Conservation (phyloP, 2,797 vertebrate species). For the Anguilla pacifica region DNA sequence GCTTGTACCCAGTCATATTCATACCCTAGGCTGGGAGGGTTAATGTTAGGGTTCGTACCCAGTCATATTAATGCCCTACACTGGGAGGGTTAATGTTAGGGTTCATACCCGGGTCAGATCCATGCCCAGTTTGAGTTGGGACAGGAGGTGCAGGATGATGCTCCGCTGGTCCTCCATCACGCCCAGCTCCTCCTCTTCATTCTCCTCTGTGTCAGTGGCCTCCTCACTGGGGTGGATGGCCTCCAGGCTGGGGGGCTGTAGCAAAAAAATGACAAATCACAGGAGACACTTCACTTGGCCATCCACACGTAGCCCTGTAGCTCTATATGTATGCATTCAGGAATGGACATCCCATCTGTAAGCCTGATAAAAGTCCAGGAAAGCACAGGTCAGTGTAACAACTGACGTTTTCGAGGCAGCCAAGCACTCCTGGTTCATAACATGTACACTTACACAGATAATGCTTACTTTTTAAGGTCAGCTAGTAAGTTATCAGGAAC, state of each 20-base stretch:
- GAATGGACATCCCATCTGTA: not conserved
- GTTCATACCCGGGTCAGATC: conserved; percentile 88
- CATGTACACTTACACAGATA: not conserved
- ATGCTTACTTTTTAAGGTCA: not conserved
- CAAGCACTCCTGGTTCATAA: not conserved
- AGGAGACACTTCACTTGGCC: conserved; percentile 1
- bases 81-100: not conserved
- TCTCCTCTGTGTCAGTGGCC: conserved; percentile 87
- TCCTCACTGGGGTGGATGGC: conserved; percentile 78
- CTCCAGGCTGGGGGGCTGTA: conserved; percentile 73
- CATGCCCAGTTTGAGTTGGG: conserved; percentile 97
- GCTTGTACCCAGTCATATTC: conserved; percentile 84
- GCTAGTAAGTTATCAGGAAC: not conserved
- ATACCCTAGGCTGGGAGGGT: conserved; percentile 76
- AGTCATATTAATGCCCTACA: too few relatives aligned
- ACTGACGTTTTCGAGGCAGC: not conserved
- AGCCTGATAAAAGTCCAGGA: not conserved
- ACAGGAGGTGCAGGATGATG: conserved; percentile 93
- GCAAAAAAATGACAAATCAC: conserved; percentile 30
- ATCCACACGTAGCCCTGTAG: not conserved
- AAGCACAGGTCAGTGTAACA: not conserved
- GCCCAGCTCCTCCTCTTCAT: conserved; percentile 86
- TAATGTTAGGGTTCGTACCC: not conserved
- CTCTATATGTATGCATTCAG: not conserved
- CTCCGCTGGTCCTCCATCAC: conserved; percentile 93